Evolutionary conservation across 1,140 invertebrate species (phyloP).

Genomic region (Rhagoletis zephyria): DNA sequence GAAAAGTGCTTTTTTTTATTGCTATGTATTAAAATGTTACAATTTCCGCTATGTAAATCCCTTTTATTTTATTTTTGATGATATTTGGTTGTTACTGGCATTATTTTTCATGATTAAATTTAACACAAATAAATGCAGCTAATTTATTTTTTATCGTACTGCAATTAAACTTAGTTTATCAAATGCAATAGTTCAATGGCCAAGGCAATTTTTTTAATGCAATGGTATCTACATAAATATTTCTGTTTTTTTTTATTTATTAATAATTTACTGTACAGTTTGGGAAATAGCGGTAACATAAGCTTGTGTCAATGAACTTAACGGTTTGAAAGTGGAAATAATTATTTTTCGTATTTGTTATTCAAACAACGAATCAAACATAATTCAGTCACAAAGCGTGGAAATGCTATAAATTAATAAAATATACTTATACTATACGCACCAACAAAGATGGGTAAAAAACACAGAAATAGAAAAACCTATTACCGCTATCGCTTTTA

Average conservation of each 20-base stretch:
- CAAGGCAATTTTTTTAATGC: constrained; percentile 4
- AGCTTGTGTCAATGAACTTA: constrained; percentile 30
- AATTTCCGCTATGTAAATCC: no score
- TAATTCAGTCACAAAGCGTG: constrained; percentile 21
- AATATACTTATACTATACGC: background rate
- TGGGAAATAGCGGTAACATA: constrained; percentile 5
- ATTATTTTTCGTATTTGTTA: constrained; percentile 9
- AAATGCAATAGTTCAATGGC: background rate
- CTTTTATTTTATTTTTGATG: no score
- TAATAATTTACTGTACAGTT: background rate
- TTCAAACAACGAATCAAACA: constrained; percentile 27
- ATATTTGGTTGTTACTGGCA: no score
- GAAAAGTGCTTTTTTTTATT: no score
- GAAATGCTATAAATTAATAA: constrained; percentile 26
- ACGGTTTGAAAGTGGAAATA: constrained; percentile 44
- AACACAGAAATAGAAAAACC: background rate
- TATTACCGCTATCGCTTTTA: constrained; percentile 13
- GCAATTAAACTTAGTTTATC: no score
- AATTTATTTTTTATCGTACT: no score
- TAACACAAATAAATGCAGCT: no score
- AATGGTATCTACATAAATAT: background rate
- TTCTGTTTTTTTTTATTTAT: background rate
- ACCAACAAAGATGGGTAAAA: background rate
- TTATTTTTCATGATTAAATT: no score
- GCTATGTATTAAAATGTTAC: no score